Evolutionary conservation across 2,113 vertebrate genomes (phyloP), one percentile per base, ranked within the genome.

Genomic region (Phrynosoma blainvillii): DNA sequence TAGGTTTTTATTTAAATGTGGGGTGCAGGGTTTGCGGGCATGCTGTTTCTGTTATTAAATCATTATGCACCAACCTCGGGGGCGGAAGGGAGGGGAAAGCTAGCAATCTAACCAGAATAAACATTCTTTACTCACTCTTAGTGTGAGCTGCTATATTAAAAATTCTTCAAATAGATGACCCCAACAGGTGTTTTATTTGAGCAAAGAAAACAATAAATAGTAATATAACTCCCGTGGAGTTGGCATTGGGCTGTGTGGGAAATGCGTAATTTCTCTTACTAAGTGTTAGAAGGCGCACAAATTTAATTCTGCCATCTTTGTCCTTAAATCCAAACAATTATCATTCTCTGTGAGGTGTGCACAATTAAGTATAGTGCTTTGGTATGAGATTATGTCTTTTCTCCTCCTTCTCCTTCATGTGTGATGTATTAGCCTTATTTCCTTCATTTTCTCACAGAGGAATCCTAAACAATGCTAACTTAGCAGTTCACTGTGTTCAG

Each of bases 21-120:
- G 90, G 89, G 89, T 91, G 91, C 89, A 89, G 88, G 94, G 93
- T 91, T 95, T 93, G 84, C 85, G 88, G 93, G 88, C 93, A 92
- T 95, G 93, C 93, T 96, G 93, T 95, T 95, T 95, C 88, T 94
- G 89, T 96, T 95, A 96, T 95, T 96, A 95, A 95, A 93, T 91
- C 94, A 93, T 90, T 94, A 94, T 90, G 89, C 89, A 94, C 90
- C 91, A 94, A 94, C 80, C 87, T 92, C 88, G 84, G 82, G 91
- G 7, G 89, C 90, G 89, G 92, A 86, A 59, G 71, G 88, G 59
- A 91, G 83, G 90, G 91, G 89, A 88, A 86, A 80, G 66, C 90
- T 89, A 84, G 79, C 87, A 89, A 14, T 80, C 82, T 85, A 91
- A 92, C 92, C 62, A 91, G 91, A 89, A 85, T 94, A 90, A 96